Conservation (phyloP, 1,140 invertebrate genomes). For the Microplitis demolitor region DNA sequence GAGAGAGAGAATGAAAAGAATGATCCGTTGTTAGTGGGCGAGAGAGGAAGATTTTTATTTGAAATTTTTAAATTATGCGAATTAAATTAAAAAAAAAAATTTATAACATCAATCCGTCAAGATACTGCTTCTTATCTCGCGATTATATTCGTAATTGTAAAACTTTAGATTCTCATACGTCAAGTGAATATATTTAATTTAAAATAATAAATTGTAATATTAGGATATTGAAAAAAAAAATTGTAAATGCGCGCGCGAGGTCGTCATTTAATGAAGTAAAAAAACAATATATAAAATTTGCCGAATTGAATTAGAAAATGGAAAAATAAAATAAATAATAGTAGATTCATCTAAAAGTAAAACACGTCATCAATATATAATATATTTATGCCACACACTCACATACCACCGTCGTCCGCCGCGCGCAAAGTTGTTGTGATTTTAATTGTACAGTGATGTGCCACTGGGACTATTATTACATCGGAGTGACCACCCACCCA, state of each 20-base stretch:
- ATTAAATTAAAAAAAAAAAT: background rate
- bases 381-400: slow-evolving; percentile 11
- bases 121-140: slow-evolving; percentile 20
- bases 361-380: too few species aligned
- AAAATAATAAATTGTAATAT: background rate
- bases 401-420: slow-evolving; percentile 58
- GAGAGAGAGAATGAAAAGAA: slow-evolving; percentile 14
- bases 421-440: slow-evolving; percentile 52
- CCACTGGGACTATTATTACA: slow-evolving; percentile 62
- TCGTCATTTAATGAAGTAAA: background rate
- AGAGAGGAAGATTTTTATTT: background rate
- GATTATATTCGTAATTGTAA: slow-evolving; percentile 22
- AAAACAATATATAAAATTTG: background rate
- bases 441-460: slow-evolving; percentile 59
- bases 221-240: background rate
- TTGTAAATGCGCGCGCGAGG: slow-evolving; percentile 11
- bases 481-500: slow-evolving; percentile 60
- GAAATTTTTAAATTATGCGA: background rate
- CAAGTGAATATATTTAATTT: background rate
- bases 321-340: slow-evolving; percentile 3
- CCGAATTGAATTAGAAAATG: background rate
- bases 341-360: too few species aligned
- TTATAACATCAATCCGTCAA: slow-evolving; percentile 17
- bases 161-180: background rate
- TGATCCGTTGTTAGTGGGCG: slow-evolving; percentile 2